Evolutionary conservation across 2,888 invertebrate species (phyloP).

Genomic region (Brachyptera risi): DNA sequence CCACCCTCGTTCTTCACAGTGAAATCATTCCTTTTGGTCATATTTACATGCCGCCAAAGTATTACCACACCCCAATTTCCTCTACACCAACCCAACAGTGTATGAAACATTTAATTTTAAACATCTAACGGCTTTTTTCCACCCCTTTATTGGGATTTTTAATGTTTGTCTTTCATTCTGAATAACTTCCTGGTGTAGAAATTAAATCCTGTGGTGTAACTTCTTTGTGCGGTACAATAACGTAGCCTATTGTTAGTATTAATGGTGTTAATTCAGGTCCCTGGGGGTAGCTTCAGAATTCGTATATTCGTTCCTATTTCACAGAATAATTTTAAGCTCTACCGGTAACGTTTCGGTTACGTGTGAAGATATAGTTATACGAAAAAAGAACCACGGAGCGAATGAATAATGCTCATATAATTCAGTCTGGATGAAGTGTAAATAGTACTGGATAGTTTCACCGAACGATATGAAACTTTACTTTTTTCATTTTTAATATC

Average conservation of each 20-base stretch:
- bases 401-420: too few species aligned
- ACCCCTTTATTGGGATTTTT: neutral
- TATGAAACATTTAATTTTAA: slow-evolving; percentile 5
- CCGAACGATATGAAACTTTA: too few species aligned
- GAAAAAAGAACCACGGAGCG: too few species aligned
- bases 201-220: slow-evolving; percentile 4
- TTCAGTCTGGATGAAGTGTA: too few species aligned
- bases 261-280: neutral
- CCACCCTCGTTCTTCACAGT: neutral
- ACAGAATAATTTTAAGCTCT: too few species aligned
- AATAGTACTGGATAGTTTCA: too few species aligned
- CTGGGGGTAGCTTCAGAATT: neutral
- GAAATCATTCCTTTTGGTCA: neutral
- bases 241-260: neutral
- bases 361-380: too few species aligned
- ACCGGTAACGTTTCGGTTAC: slow-evolving; percentile 1
- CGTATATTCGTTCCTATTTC: neutral
- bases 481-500: too few species aligned
- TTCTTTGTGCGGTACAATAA: neutral
- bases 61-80: neutral
- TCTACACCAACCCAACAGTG: too few species aligned
- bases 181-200: slow-evolving; percentile 6
- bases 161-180: neutral
- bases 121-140: neutral
- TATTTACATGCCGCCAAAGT: neutral